Base-by-base conservation (phyloP, 2,888 invertebrate species). In the Drosophila mulleri region DNA sequence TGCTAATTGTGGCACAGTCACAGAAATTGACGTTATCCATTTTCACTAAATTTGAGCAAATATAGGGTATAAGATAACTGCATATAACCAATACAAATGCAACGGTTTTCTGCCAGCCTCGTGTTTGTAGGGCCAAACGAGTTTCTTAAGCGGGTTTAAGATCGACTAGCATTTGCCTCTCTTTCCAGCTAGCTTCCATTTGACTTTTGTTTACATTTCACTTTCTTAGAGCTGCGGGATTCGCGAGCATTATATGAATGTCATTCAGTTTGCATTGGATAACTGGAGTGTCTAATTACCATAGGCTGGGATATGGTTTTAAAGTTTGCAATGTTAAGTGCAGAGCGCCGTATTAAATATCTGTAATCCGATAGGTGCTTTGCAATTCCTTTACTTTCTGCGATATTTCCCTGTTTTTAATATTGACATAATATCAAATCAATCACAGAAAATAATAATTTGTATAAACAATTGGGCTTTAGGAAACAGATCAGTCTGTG, bases 121-220 rank as follows among this genome's bases (percentile, higher is more conserved):
- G 20, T 59, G 56, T 57, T 63, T 58, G 16, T 79, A 69, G 77
- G 75, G 75, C 67, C 16, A 79, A 85, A 89, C 84, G 41, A 75
- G 85, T 89, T 86, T 80, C 59, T 68, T 64, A 70, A 67, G 48
- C 83, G 69, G 78, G 73, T 63, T 72, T 60, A 70, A 35, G 57
- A 50, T n/a, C 41, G 60, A 61, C 65, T 60, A 59, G 56, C 65
- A 71, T 68, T 66, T 68, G 71, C 63, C 66, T 67, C 37, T 67
- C 5, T 68, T 59, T 62, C 18, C 23, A 29, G 11, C 12, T 18
- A n/a, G 35, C 39, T 62, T 29, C 48, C 52, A 60, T 59, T 67
- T 64, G 42, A 14, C 47, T 42, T 60, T 50, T 72, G 44, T 60
- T 72, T 57, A 56, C 45, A 57, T 60, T 60, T 57, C 57, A 18